A percentile compares a stretch with the other conserved stretches of the same genome.
Evolutionary conservation across 2,797 vertebrate genomes (phyloP).

Genomic region (Acropternis orthonyx): DNA sequence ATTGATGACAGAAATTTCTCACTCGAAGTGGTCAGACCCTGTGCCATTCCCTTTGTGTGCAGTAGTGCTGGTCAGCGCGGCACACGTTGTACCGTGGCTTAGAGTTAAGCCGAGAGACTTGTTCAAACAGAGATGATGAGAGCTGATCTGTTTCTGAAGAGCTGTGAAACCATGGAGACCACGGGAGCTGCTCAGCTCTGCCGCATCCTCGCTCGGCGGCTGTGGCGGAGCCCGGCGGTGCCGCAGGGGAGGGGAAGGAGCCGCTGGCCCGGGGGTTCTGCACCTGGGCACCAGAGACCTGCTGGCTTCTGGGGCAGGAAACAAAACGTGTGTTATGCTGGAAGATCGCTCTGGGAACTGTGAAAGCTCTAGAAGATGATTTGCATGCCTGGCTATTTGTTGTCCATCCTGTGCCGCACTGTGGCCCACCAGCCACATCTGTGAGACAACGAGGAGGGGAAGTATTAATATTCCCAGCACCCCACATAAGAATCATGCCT

Average conservation of each 20-base stretch:
- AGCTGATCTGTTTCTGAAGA: neutral
- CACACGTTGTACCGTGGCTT: neutral
- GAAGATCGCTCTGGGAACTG: neutral
- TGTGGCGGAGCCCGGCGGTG: neutral
- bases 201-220: neutral
- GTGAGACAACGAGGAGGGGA: neutral
- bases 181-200: neutral
- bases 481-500: accelerated
- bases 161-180: constrained; percentile 22
- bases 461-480: neutral
- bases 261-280: accelerated
- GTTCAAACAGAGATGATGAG: constrained; percentile 11
- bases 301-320: neutral
- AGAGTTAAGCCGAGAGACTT: neutral
- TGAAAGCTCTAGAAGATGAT: neutral
- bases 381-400: neutral
- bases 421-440: neutral
- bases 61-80: accelerated
- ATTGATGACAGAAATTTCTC: neutral
- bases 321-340: accelerated
- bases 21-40: neutral
- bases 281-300: accelerated
- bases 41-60: neutral
- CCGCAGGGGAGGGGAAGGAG: neutral
- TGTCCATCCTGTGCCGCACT: neutral